A percentile compares a stretch with the other conserved stretches of the same genome.
Evolutionary conservation across 2,797 vertebrate genomes (phyloP).

Genomic region (Chlorospingus semifuscus): DNA sequence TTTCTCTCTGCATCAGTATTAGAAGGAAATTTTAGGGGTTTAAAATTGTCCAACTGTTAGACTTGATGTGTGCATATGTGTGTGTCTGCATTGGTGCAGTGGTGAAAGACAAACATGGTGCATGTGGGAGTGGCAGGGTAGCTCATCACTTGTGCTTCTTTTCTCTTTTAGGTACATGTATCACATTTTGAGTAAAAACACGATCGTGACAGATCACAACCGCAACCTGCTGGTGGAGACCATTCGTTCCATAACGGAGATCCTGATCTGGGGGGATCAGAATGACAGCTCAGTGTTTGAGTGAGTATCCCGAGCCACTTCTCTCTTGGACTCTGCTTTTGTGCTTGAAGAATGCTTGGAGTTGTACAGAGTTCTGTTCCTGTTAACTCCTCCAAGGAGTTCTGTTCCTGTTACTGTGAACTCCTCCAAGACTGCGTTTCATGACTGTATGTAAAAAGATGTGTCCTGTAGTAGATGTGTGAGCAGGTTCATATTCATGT

Average conservation of each 20-base stretch:
- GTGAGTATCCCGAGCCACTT: constrained; percentile 75
- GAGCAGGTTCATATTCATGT: not conserved
- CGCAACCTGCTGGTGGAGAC: constrained; percentile 96
- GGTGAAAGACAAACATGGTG: not conserved
- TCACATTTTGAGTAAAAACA: constrained; percentile 95
- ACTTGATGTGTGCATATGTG: not conserved
- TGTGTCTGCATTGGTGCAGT: not conserved
- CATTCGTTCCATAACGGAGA: constrained; percentile 98
- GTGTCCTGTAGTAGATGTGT: not conserved
- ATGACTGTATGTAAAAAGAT: not conserved
- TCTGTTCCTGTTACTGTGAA: not conserved
- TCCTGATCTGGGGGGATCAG: constrained; percentile 98
- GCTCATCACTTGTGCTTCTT: not conserved
- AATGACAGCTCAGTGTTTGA: constrained; percentile 99
- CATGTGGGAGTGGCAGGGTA: not conserved
- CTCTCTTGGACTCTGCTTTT: not conserved
- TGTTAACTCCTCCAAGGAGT: not conserved
- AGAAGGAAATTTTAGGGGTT: not conserved
- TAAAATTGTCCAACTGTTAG: not conserved
- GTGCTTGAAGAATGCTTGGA: not conserved
- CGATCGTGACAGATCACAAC: constrained; percentile 96
- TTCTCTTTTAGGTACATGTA: constrained; percentile 88
- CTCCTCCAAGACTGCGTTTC: not conserved
- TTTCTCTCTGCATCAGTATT: not conserved
- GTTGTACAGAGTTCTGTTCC: not conserved